A percentile compares a stretch with the other conserved stretches of the same genome.
Conservation (phyloP, 2,113 vertebrate genomes). For the Ceyx margarethae region DNA sequence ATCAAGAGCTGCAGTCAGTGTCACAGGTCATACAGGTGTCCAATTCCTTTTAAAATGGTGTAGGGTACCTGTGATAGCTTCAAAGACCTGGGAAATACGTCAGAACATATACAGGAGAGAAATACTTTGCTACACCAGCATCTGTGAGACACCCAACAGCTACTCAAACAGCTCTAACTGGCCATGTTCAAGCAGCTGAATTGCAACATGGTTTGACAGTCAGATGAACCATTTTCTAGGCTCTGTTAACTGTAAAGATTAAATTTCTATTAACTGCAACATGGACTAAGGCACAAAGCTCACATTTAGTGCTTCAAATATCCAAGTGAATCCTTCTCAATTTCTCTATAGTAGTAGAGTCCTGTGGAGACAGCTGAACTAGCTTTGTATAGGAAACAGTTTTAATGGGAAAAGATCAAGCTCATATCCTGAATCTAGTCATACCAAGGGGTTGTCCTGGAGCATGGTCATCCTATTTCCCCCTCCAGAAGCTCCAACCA, state of each 20-base stretch:
- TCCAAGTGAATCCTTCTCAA: not conserved
- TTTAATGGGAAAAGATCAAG: not conserved
- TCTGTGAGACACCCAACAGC: not conserved
- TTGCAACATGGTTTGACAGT: not conserved
- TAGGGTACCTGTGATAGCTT: not conserved
- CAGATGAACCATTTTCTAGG: not conserved
- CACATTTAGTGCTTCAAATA: not conserved
- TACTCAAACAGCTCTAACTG: not conserved
- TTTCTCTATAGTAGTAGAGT: not conserved
- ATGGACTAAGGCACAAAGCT: not conserved
- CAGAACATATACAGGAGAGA: not conserved
- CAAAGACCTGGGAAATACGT: not conserved
- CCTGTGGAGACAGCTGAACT: not conserved
- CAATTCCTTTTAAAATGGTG: not conserved
- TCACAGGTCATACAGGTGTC: not conserved
- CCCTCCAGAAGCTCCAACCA: not conserved
- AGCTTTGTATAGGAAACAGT: not conserved
- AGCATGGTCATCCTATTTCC: rapidly evolving
- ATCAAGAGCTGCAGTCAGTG: not conserved
- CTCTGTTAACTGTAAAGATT: not conserved
- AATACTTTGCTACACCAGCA: not conserved
- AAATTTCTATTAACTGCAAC: not conserved
- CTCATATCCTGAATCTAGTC: not conserved
- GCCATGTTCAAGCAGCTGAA: not conserved
- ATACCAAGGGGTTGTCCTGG: not conserved